Conservation (phyloP, 2,888 invertebrate genomes). For the Acleris laterana region DNA sequence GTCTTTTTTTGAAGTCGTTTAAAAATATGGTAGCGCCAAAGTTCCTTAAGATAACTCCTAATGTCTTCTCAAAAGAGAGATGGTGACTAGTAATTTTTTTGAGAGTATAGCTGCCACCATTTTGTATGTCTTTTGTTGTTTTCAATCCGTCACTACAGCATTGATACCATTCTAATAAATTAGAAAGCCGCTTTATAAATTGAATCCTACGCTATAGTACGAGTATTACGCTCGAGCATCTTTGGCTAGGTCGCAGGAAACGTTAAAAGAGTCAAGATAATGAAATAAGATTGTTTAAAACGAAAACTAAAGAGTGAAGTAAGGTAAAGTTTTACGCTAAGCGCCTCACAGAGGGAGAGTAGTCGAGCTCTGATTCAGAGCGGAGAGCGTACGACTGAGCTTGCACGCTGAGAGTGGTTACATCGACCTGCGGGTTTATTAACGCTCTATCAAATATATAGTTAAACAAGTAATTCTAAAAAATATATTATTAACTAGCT, state of each 20-base stretch:
- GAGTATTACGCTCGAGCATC: not conserved
- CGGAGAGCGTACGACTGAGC: constrained; percentile 35
- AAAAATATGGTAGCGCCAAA: too few species aligned
- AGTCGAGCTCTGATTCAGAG: constrained; percentile 29
- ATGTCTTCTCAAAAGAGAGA: too few species aligned
- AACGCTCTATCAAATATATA: not conserved
- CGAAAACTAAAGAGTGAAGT: constrained; percentile 3
- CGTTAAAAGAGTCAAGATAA: constrained; percentile 12
- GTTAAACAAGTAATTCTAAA: not conserved
- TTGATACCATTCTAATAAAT: too few species aligned
- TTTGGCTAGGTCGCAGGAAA: constrained; percentile 8
- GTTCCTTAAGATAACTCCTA: too few species aligned
- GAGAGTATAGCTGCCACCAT: too few species aligned
- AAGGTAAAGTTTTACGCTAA: constrained; percentile 11
- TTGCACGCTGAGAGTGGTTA: constrained; percentile 31
- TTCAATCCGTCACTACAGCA: too few species aligned
- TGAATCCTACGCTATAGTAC: too few species aligned
- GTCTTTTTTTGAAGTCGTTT: too few species aligned
- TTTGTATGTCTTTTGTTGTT: too few species aligned
- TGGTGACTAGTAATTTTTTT: too few species aligned
- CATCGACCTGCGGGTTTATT: constrained; percentile 31
- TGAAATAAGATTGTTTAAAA: not conserved
- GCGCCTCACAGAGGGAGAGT: constrained; percentile 31
- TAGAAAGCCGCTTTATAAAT: too few species aligned
- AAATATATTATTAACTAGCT: too few species aligned